These are phyloP conservation scores for Temnothorax nylanderi DNA, from an alignment of 1,140 invertebrate genomes.

Conservation along the genomic window DNA sequence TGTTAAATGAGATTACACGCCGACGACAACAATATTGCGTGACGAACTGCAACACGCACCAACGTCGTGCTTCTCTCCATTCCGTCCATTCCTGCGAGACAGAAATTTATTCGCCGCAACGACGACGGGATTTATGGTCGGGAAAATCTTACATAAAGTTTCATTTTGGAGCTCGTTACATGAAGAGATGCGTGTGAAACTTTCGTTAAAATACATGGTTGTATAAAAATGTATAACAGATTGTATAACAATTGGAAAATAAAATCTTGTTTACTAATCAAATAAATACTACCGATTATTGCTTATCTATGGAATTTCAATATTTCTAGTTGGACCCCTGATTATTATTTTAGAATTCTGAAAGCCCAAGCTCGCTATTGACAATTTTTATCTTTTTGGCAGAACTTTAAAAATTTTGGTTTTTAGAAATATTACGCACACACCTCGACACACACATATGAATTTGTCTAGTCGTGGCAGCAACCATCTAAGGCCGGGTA, in stretches of 20 bases:
- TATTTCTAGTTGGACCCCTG: not conserved
- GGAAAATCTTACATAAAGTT: not conserved
- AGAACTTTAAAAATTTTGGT: not conserved
- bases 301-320: not conserved
- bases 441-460: not conserved
- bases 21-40: conserved; percentile 30
- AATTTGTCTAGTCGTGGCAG: not conserved
- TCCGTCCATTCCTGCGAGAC: not conserved
- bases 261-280: not conserved
- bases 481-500: not conserved
- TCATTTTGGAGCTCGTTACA: not conserved
- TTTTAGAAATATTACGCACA: not conserved
- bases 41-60: conserved; percentile 47
- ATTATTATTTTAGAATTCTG: not conserved
- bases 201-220: not conserved
- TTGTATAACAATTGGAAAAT: not conserved
- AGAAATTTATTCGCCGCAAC: conserved; percentile 19
- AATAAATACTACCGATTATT: not conserved
- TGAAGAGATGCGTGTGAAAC: not conserved
- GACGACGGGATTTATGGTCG: not conserved
- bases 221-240: not conserved
- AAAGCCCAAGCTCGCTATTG: not conserved
- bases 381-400: not conserved
- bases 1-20: conserved; percentile 41
- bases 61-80: not conserved